A percentile compares a stretch with the other conserved stretches of the same genome.
Conservation (phyloP, 2,888 invertebrate species). For the Drosophila koepferae region DNA sequence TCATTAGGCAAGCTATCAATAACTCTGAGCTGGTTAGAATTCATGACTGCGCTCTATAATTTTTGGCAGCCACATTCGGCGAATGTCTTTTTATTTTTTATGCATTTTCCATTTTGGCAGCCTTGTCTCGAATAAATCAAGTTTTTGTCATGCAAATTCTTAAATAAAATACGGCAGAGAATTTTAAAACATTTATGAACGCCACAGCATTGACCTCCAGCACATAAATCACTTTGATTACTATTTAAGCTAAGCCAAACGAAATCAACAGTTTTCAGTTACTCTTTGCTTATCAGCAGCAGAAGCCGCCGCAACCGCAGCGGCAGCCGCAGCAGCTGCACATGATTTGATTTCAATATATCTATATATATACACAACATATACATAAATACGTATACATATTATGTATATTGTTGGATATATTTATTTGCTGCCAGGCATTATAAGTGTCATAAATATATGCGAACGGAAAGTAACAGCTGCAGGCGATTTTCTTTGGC, state of each 20-base stretch:
- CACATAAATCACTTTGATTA: slow-evolving; percentile 77
- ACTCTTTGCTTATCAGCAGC: slow-evolving; percentile 67
- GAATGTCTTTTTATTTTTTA: slow-evolving; percentile 4
- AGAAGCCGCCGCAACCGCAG: slow-evolving; percentile 58
- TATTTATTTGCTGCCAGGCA: slow-evolving; percentile 23
- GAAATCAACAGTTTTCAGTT: slow-evolving; percentile 54
- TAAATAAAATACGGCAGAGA: slow-evolving; percentile 50
- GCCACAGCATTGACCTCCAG: slow-evolving; percentile 69
- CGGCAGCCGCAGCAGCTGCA: slow-evolving; percentile 60
- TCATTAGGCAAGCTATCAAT: slow-evolving; percentile 28
- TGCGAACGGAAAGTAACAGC: slow-evolving; percentile 65
- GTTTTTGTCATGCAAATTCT: slow-evolving; percentile 67
- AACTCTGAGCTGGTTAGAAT: slow-evolving; percentile 11
- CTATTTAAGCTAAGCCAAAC: slow-evolving; percentile 65
- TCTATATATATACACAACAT: slow-evolving; percentile 1
- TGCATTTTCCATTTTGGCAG: slow-evolving; percentile 68
- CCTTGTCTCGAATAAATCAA: slow-evolving; percentile 69
- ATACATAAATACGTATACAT: not conserved
- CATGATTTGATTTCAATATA: slow-evolving; percentile 39
- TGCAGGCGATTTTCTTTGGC: slow-evolving; percentile 45
- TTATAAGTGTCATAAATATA: slow-evolving; percentile 68
- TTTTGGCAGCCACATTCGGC: slow-evolving; percentile 46
- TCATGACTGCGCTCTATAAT: slow-evolving; percentile 35
- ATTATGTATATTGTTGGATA: not conserved
- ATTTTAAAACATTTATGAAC: slow-evolving; percentile 62